These are phyloP conservation scores for Empis stercorea DNA, from an alignment of 2,888 invertebrate species.

Conservation along the genomic window DNA sequence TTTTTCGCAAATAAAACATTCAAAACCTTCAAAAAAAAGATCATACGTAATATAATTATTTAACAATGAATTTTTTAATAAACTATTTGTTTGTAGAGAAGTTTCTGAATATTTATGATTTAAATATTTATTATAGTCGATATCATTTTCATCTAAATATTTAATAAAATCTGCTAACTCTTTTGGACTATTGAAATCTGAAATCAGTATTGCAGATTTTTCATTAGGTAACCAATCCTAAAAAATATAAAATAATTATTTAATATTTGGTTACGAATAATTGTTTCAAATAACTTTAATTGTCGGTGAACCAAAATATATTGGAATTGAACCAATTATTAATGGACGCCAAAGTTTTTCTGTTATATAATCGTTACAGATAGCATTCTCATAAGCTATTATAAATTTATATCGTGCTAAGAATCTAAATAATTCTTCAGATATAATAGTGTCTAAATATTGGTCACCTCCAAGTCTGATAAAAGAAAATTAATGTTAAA, in stretches of 20 bases:
- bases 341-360: slow-evolving; percentile 79
- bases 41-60: slow-evolving; percentile 41
- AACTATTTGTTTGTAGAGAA: slow-evolving; percentile 38
- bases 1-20: slow-evolving; percentile 55
- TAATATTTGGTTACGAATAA: neutral
- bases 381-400: slow-evolving; percentile 71
- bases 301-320: slow-evolving; percentile 67
- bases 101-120: slow-evolving; percentile 46
- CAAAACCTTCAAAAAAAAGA: slow-evolving; percentile 41
- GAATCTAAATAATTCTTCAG: slow-evolving; percentile 47
- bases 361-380: slow-evolving; percentile 73
- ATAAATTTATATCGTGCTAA: slow-evolving; percentile 65
- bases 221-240: slow-evolving; percentile 66
- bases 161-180: slow-evolving; percentile 46
- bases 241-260: slow-evolving; percentile 15
- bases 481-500: too few species aligned
- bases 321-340: slow-evolving; percentile 63
- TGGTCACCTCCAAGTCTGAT: slow-evolving; percentile 38
- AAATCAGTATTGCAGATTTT: slow-evolving; percentile 54
- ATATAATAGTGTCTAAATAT: slow-evolving; percentile 48
- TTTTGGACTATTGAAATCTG: slow-evolving; percentile 50
- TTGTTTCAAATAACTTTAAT: slow-evolving; percentile 31
- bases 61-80: slow-evolving; percentile 40
- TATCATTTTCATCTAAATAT: slow-evolving; percentile 43
- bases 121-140: slow-evolving; percentile 51